These are phyloP conservation scores for Pristiophorus japonicus DNA, from an alignment of 2,113 vertebrate genomes.

Conservation along the genomic window DNA sequence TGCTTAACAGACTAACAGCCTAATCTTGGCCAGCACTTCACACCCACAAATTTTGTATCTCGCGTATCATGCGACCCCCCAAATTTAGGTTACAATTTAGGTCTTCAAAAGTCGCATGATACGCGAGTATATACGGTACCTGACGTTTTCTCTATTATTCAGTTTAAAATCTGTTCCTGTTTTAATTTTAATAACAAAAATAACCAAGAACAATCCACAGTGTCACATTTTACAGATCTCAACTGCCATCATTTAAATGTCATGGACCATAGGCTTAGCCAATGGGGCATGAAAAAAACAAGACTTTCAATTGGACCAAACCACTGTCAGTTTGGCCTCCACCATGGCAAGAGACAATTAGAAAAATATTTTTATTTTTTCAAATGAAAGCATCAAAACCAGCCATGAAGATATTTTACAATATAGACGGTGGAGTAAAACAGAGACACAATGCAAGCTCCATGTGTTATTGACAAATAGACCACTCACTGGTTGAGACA, in stretches of 20 bases:
- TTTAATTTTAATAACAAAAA: background rate
- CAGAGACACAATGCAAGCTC: background rate
- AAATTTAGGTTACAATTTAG: too few relatives aligned
- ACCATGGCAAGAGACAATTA: background rate
- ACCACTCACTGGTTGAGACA: background rate
- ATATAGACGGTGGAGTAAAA: background rate
- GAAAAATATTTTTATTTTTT: conserved; percentile 15
- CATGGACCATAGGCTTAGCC: background rate
- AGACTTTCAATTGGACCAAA: background rate
- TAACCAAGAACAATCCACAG: background rate
- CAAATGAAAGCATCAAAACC: background rate
- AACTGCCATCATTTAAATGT: background rate
- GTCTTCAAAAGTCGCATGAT: too few relatives aligned
- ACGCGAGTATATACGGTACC: too few relatives aligned
- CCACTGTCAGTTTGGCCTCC: background rate
- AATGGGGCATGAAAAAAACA: background rate
- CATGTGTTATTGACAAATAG: conserved; percentile 21
- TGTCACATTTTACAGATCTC: background rate
- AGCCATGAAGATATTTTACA: background rate
- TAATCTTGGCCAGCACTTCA: too few relatives aligned
- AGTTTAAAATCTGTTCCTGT: background rate
- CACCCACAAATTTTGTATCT: too few relatives aligned
- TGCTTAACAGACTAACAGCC: too few relatives aligned
- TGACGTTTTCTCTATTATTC: background rate
- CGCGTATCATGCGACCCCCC: too few relatives aligned